phyloP scores from a whole-genome alignment of 2,888 invertebrate species.

The Pelosia muscerda region DNA sequence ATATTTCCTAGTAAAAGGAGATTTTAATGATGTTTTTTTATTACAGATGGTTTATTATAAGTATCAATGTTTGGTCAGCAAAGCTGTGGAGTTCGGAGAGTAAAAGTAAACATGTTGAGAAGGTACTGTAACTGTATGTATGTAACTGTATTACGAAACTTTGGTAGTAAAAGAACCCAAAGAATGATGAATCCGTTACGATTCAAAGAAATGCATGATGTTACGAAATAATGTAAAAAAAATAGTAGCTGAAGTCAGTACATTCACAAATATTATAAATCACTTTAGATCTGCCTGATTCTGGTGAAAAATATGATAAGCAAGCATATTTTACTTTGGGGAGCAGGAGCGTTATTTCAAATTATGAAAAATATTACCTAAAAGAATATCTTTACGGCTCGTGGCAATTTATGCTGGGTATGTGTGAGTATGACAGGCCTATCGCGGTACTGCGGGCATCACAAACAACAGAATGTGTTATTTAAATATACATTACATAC shows the following conservation, averaged over 20 bases:
- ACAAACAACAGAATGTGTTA: background rate
- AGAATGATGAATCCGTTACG: background rate
- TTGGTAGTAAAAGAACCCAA: background rate
- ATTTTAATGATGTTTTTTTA: background rate
- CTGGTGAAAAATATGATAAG: conserved; percentile 7
- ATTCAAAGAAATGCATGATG: background rate
- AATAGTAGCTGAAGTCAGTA: background rate
- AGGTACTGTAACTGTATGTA: too few relatives aligned
- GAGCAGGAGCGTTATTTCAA: background rate
- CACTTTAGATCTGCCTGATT: conserved; percentile 8
- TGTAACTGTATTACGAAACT: background rate
- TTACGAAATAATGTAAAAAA: background rate
- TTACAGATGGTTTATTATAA: background rate
- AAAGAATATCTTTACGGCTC: conserved; percentile 4
- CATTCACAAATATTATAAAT: conserved; percentile 1
- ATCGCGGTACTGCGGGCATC: background rate
- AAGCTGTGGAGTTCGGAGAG: too few relatives aligned
- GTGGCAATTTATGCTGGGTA: background rate
- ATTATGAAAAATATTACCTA: background rate
- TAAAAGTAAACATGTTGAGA: background rate
- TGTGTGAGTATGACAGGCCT: conserved; percentile 11
- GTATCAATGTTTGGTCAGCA: too few relatives aligned
- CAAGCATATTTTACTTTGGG: background rate
- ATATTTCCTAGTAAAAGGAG: background rate
- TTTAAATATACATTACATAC: conserved; percentile 2